These are phyloP conservation scores for Volucella inflata DNA, from an alignment of 2,888 invertebrate species.

Conservation along the genomic window DNA sequence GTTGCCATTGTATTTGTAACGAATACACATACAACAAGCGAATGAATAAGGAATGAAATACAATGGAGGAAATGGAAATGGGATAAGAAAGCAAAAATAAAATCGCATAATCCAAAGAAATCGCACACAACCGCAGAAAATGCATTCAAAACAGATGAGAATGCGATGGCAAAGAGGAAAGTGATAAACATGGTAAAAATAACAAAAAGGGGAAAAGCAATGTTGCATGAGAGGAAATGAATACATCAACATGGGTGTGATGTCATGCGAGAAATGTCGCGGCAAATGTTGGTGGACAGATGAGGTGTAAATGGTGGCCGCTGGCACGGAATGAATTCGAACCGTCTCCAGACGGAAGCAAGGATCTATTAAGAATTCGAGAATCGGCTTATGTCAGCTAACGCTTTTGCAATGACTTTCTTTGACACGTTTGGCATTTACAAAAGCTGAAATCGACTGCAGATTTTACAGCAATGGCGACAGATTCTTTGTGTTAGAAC, in stretches of 20 bases:
- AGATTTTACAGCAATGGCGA: no score
- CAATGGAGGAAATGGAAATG: slow-evolving; percentile 55
- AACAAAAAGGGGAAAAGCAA: slow-evolving; percentile 52
- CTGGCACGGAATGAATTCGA: no score
- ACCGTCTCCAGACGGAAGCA: no score
- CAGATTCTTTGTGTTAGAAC: no score
- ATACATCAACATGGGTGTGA: neutral
- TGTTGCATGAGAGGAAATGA: slow-evolving; percentile 1
- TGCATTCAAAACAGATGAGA: slow-evolving; percentile 45
- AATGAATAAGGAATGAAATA: slow-evolving; percentile 28
- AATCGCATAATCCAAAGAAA: slow-evolving; percentile 52
- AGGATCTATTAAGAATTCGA: no score
- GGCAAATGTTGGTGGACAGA: neutral
- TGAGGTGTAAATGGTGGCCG: neutral
- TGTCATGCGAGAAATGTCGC: slow-evolving; percentile 26
- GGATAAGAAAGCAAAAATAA: slow-evolving; percentile 69
- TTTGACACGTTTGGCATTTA: no score
- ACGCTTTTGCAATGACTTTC: no score
- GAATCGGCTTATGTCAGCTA: no score
- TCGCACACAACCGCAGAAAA: slow-evolving; percentile 23
- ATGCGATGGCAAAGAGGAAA: slow-evolving; percentile 16
- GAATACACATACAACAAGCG: no score
- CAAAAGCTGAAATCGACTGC: no score
- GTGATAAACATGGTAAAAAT: slow-evolving; percentile 51
- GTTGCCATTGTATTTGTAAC: slow-evolving; percentile 10